Base-by-base conservation (phyloP, 2,113 vertebrate species). In the Dicentrarchus labrax region DNA sequence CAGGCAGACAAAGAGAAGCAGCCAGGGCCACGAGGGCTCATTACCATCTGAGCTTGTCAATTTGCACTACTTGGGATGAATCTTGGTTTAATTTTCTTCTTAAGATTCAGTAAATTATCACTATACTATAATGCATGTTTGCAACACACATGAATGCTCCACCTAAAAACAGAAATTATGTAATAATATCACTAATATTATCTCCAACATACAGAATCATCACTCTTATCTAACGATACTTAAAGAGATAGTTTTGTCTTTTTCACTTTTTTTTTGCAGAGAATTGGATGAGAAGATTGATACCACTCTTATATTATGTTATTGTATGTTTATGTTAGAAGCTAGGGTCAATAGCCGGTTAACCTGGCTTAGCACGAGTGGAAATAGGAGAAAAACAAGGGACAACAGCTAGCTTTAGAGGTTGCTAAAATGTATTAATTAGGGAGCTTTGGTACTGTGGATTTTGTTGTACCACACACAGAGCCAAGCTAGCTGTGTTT, bases 1-100 rank as follows among this genome's bases (percentile, higher is more conserved):
- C 71, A 62, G 57, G 48, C 62, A 75, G 70, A 78, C 51, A 78
- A 78, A 83, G 72, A 67, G 39, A 65, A 72, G 51, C 54, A 69
- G 62, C 9, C 50, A 39, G 65, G 16, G 43, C 22, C 36, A 47
- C 11, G 22, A 38, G 59, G 51, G 43, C 39, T 54, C 17, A 38
- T 8, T 24, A 36, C 48, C 53, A 80, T 67, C 41, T 73, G 36
- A 77, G 9, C 30, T 57, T 2, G 53, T 53, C n/a, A 51, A 51
- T 59, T 61, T 67, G 51, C 43, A 54, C 53, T 74, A 11, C 30
- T 47, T 45, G 19, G 24, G 12, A 22, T 70, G 39, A 17, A 17
- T 10, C 17, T 36, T 36, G 4, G 21, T 24, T 61, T 41, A 0
- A n/a, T 60, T 69, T 59, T 36, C 22, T 56, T 56, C 21, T 13